A percentile compares a stretch with the other conserved stretches of the same genome.
These are phyloP conservation scores for Silurus aristotelis DNA, from an alignment of 2,797 vertebrate genomes.

Conservation along the genomic window DNA sequence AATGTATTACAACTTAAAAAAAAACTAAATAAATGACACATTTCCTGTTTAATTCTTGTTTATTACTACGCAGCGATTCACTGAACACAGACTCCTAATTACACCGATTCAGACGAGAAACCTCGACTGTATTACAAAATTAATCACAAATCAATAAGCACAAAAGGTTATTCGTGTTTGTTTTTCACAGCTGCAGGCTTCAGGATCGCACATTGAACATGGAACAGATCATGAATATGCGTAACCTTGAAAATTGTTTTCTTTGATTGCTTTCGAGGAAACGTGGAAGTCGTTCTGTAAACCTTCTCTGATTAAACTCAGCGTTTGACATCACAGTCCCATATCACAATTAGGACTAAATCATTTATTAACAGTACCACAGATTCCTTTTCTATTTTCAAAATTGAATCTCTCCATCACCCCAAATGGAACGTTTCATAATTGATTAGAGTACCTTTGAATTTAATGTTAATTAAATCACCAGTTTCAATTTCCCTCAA, in stretches of 20 bases:
- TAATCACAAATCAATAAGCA: constrained; percentile 9
- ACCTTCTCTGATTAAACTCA: neutral
- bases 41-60: neutral
- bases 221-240: neutral
- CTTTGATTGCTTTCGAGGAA: neutral
- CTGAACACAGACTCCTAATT: neutral
- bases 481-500: constrained; percentile 39
- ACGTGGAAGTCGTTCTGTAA: neutral
- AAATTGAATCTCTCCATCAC: constrained; percentile 46
- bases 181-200: neutral
- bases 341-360: constrained; percentile 49
- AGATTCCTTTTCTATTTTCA: constrained; percentile 38
- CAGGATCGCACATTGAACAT: neutral
- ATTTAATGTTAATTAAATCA: constrained; percentile 51
- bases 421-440: constrained; percentile 46
- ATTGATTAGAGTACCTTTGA: constrained; percentile 56
- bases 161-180: neutral
- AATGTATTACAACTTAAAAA: neutral
- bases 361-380: constrained; percentile 58
- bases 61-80: neutral
- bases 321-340: constrained; percentile 46
- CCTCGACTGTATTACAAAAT: neutral
- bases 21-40: neutral
- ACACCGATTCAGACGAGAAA: neutral
- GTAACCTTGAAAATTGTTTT: neutral